A percentile compares a stretch with the other conserved stretches of the same genome.
Conservation (phyloP, 2,888 invertebrate genomes). For the Campopleginae sp. region DNA sequence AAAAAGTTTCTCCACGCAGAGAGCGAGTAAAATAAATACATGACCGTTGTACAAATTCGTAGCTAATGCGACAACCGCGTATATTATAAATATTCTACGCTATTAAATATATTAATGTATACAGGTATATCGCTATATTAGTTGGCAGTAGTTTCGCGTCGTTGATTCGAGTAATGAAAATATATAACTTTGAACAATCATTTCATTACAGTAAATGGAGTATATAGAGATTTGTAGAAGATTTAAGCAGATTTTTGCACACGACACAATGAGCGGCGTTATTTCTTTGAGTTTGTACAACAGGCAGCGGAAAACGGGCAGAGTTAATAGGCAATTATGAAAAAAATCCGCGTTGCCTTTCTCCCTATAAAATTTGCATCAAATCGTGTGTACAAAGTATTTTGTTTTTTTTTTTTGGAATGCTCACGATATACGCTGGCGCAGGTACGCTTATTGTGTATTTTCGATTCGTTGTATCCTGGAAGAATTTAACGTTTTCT, state of each 20-base stretch:
- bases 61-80: background rate
- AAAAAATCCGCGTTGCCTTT: constrained; percentile 13
- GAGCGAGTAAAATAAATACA: background rate
- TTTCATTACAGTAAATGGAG: background rate
- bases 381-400: background rate
- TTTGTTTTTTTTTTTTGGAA: background rate
- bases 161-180: constrained; percentile 31
- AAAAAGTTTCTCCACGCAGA: background rate
- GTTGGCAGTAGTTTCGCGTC: constrained; percentile 22
- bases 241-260: background rate
- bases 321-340: background rate
- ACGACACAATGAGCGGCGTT: background rate
- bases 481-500: background rate
- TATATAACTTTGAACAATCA: constrained; percentile 33
- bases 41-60: background rate
- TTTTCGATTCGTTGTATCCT: constrained; percentile 43
- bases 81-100: background rate
- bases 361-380: background rate
- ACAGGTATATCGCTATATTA: constrained; percentile 2
- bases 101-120: constrained; percentile 3
- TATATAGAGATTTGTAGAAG: constrained; percentile 15
- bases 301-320: constrained; percentile 2
- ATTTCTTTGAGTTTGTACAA: background rate
- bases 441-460: constrained; percentile 64
- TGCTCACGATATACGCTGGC: constrained; percentile 6